phyloP scores from a whole-genome alignment of 2,797 vertebrate genomes.

The Gephyroberyx darwinii region DNA sequence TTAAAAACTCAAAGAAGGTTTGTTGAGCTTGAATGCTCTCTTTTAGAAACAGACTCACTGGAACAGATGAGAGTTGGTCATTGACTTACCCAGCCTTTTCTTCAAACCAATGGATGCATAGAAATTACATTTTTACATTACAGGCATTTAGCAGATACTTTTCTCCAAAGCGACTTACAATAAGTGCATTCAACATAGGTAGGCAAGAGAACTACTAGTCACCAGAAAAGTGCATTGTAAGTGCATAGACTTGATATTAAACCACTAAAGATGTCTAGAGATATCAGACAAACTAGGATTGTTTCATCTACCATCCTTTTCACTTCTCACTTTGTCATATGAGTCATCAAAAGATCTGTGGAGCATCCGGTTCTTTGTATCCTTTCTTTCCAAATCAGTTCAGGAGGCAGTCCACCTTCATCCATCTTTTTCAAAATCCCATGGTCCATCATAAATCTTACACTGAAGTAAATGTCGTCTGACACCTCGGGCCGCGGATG shows the following conservation, averaged over 20 bases:
- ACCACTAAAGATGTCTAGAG: conserved; percentile 4
- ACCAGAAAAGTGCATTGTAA: no score
- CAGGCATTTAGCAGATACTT: no score
- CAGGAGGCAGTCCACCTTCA: conserved; percentile 1
- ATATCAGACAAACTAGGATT: conserved; percentile 3
- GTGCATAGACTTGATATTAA: no score
- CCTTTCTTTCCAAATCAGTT: conserved; percentile 1
- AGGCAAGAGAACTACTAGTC: no score
- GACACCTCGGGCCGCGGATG: conserved; percentile 47
- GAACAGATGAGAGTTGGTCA: no score
- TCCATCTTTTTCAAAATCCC: conserved; percentile 7
- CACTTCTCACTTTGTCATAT: conserved; percentile 25
- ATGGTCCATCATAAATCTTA: not conserved
- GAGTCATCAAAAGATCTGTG: conserved; percentile 19
- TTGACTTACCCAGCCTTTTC: conserved; percentile 11
- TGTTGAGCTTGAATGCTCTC: conserved; percentile 29
- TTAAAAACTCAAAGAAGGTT: conserved; percentile 36
- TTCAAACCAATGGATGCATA: no score
- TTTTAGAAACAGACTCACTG: conserved; percentile 42
- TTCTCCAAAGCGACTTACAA: no score
- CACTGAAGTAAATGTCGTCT: conserved; percentile 43
- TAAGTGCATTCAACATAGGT: no score
- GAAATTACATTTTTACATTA: no score
- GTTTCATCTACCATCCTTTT: conserved; percentile 16
- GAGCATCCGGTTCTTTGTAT: not conserved